Conservation (phyloP, 2,797 vertebrate species). For the Pseudocheirus occidentalis region DNA sequence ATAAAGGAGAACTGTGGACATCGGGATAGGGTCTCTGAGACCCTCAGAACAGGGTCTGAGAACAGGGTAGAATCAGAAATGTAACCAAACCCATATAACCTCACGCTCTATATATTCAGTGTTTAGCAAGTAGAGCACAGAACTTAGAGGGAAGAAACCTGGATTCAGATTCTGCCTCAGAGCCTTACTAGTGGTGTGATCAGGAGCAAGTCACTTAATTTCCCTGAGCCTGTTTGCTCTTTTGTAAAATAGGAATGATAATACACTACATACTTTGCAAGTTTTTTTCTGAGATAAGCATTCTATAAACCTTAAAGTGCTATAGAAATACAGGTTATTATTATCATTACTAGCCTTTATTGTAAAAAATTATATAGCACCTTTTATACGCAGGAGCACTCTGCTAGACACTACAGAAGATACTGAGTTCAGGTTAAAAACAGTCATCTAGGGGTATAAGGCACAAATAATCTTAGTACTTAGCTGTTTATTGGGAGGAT, state of each 20-base stretch:
- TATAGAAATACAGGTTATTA: background rate
- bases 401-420: background rate
- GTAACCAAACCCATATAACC: background rate
- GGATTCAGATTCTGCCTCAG: background rate
- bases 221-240: background rate
- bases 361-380: background rate
- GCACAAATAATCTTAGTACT: background rate
- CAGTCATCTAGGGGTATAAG: background rate
- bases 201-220: background rate
- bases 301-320: background rate
- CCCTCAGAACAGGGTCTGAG: too few relatives aligned
- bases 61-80: background rate
- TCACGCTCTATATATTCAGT: background rate
- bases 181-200: background rate
- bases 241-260: background rate
- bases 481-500: background rate
- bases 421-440: background rate
- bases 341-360: background rate
- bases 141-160: background rate
- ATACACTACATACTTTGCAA: background rate
- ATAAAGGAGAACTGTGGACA: background rate
- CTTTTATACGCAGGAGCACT: background rate
- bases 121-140: background rate
- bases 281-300: background rate
- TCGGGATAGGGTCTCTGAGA: background rate